Evolutionary conservation across 2,113 vertebrate genomes (phyloP).

Genomic region (Sus scrofa): DNA sequence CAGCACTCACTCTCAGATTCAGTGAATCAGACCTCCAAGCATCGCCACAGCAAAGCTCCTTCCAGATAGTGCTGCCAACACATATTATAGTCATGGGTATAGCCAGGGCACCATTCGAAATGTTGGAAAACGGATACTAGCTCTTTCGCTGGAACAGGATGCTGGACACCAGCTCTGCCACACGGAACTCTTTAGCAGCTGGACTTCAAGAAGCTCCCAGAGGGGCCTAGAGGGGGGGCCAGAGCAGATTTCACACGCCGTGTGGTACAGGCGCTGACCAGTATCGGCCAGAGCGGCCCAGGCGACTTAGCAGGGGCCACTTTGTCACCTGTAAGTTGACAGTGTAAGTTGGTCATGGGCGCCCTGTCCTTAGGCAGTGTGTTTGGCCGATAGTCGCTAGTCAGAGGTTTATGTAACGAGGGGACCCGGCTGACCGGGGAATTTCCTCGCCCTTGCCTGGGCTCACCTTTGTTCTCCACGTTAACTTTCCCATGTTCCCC

Average conservation of each 20-base stretch:
- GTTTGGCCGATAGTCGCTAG: rapidly evolving
- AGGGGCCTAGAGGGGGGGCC: background rate
- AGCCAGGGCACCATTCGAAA: background rate
- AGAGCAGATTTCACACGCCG: no score
- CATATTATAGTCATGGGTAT: background rate
- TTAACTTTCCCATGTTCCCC: background rate
- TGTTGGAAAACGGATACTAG: background rate
- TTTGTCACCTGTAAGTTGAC: no score
- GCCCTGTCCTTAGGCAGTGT: rapidly evolving
- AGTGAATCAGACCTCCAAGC: background rate
- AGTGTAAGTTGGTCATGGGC: rapidly evolving
- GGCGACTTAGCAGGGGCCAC: background rate
- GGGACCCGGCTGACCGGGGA: rapidly evolving
- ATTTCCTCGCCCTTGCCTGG: no score
- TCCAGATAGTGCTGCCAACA: background rate
- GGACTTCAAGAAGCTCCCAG: background rate
- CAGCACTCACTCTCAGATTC: conserved; percentile 14
- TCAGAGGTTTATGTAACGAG: background rate
- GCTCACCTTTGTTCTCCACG: background rate
- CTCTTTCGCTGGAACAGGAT: background rate
- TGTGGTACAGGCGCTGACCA: rapidly evolving
- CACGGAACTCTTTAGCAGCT: background rate
- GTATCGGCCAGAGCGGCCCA: background rate
- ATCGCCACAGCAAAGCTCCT: background rate
- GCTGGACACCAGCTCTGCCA: background rate